Conservation (phyloP, 1,140 invertebrate genomes). For the Leptestheria dahalacensis region DNA sequence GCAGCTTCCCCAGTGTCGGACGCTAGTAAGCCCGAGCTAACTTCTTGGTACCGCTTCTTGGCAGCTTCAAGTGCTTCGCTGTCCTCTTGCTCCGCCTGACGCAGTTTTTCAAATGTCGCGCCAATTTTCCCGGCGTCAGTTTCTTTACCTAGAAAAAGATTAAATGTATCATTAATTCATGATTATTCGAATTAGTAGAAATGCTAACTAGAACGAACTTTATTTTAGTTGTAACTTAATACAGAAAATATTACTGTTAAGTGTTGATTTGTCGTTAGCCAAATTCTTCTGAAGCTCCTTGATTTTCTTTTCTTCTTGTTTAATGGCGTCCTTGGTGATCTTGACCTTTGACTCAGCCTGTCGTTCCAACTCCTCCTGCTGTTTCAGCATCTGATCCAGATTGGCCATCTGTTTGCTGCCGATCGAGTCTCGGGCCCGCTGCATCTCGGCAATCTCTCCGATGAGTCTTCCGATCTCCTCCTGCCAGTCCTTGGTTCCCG, state of each 20-base stretch:
- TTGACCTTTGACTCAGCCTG: constrained; percentile 48
- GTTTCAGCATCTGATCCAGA: constrained; percentile 48
- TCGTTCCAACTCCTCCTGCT: constrained; percentile 48
- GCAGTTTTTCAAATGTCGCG: constrained; percentile 50
- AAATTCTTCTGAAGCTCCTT: constrained; percentile 51
- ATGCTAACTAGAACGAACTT: too few species aligned
- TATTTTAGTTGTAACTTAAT: constrained; percentile 10
- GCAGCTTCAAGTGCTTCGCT: constrained; percentile 49
- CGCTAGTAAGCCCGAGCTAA: constrained; percentile 62
- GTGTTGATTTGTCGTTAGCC: constrained; percentile 33
- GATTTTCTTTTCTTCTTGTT: constrained; percentile 49
- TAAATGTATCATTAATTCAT: too few species aligned
- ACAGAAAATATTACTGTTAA: not conserved
- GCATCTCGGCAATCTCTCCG: constrained; percentile 32
- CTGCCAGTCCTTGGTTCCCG: constrained; percentile 24
- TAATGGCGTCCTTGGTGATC: constrained; percentile 48
- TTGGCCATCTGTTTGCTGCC: constrained; percentile 44
- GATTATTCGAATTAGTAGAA: too few species aligned
- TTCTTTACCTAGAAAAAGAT: too few species aligned
- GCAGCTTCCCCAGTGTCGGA: constrained; percentile 63
- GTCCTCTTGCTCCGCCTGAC: constrained; percentile 48
- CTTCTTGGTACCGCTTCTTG: constrained; percentile 63
- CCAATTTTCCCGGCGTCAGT: constrained; percentile 47
- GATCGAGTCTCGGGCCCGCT: constrained; percentile 32
- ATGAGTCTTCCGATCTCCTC: constrained; percentile 31